Evolutionary conservation across 1,140 invertebrate species (phyloP).

Genomic region (Caerostris darwini): DNA sequence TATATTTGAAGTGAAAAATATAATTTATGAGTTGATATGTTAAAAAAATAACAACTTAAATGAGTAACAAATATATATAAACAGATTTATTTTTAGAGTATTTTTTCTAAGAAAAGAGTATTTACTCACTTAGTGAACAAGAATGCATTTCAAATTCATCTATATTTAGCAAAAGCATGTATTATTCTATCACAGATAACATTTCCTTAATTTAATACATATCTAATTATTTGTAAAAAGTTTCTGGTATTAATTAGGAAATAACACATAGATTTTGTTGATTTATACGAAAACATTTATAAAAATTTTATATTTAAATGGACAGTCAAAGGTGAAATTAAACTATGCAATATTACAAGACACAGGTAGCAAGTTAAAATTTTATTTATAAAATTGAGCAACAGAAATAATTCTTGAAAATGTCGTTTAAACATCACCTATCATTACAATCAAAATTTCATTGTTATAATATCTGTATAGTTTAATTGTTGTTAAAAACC

Average conservation of each 20-base stretch:
- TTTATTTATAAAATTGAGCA: slow-evolving; percentile 9
- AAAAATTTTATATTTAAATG: neutral
- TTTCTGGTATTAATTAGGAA: neutral
- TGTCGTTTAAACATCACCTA: neutral
- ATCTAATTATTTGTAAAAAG: neutral
- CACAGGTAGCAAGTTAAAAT: neutral
- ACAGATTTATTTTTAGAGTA: too few species aligned
- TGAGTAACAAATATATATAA: too few species aligned
- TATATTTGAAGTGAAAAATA: too few species aligned
- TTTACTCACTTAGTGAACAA: too few species aligned
- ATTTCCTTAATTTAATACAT: neutral
- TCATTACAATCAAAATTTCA: neutral
- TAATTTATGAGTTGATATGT: too few species aligned
- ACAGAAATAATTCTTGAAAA: neutral
- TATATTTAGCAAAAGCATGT: neutral
- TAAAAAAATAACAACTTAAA: too few species aligned
- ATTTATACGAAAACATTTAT: neutral
- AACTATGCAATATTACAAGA: neutral
- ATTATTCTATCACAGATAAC: slow-evolving; percentile 24
- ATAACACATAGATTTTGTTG: neutral
- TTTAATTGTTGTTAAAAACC: too few species aligned
- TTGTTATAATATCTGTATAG: neutral
- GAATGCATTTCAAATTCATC: neutral
- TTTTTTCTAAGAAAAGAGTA: too few species aligned
- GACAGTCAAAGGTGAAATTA: neutral